Evolutionary conservation across 2,113 vertebrate species (phyloP), one percentile per base, ranked within the genome.

Genomic region (Caretta caretta): DNA sequence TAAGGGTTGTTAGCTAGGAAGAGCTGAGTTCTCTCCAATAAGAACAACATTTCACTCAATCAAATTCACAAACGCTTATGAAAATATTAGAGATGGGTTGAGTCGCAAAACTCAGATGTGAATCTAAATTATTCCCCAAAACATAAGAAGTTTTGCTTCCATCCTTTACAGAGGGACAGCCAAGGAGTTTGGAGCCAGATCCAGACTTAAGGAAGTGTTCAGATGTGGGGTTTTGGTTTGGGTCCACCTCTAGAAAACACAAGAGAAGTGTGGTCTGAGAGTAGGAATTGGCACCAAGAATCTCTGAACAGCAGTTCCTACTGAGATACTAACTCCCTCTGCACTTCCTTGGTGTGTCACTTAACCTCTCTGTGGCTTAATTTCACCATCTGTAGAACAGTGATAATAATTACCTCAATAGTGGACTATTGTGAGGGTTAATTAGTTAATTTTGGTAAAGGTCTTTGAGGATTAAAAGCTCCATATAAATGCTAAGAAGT

Each of bases 21-120:
- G 38, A 88, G 75, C 42, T 48, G 75, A 83, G 5, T 86, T 93
- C 93, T 22, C 25, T 96, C 57, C 65, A 49, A 35, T 81, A 93
- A 88, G 59, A 91, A 79, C 46, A 93, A 83, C 76, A 90, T 85
- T 88, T 86, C 78, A 91, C 42, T 14, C 42, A 49, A 46, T 81
- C 94, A 94, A 88, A 51, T 94, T 96, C 19, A 79, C 95, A n/a
- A 93, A 79, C 79, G 49, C n/a, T 79, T 50, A 50, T 81, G 53
- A 92, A 95, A 92, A 90, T 90, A 84, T 88, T 93, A 87, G 93
- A 91, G 84, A 78, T 31, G 38, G 84, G 83, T 46, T 72, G 90
- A 92, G 87, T 89, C 81, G 80, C 3, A 88, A 87, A 59, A 83
- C 86, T 86, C 76, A 89, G 51, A 24, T 90, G 59, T 59, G 81